Base-by-base conservation (phyloP, 2,888 invertebrate species). In the Volucella inanis region DNA sequence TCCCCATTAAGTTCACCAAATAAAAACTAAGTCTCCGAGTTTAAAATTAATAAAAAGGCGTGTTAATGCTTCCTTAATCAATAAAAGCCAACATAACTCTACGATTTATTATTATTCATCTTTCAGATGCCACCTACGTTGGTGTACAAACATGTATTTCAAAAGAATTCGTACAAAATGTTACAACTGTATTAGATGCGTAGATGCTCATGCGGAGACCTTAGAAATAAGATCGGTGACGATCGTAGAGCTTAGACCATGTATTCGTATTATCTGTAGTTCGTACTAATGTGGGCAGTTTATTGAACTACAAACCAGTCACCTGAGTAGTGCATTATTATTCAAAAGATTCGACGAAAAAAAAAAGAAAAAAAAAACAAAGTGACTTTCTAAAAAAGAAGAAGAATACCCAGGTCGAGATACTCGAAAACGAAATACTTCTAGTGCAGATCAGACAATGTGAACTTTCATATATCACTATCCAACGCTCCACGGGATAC, bases 381-480 rank as follows among this genome's bases (percentile, higher is more conserved):
- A 31, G 50, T 67, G 54, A 82, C 82, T 84, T 84, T 84, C 83
- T 84, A 84, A 84, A 75, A 70, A 62, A 41, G 70, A 59, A 9
- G 57, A 59, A 41, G 62, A 62, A 15, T 22, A 18, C 47, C 1
- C 11, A 47, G 22, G 49, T 31, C 31, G 38, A 50, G 55, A 54
- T 62, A 55, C 68, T 9, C 14, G 41, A 12, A 67, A 31, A 49
- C 38, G 31, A 31, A 31, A 31, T 31, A 43, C 59, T 75, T 84
- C 74, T 76, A 54, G 83, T 79, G 79, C 83, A 79, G 79, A 70
- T 47, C 83, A 79, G 79, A 70, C 57, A 70, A 49, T 64, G 65
- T 78, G 77, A 77, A 82, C 83, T 84, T 84, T 84, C 83, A 84
- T 84, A 84, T 64, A 79, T 74, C 79, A 84, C 83, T 65, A 72